phyloP scores from a whole-genome alignment of 1,140 invertebrate genomes.

The Lepidurus couesii region DNA sequence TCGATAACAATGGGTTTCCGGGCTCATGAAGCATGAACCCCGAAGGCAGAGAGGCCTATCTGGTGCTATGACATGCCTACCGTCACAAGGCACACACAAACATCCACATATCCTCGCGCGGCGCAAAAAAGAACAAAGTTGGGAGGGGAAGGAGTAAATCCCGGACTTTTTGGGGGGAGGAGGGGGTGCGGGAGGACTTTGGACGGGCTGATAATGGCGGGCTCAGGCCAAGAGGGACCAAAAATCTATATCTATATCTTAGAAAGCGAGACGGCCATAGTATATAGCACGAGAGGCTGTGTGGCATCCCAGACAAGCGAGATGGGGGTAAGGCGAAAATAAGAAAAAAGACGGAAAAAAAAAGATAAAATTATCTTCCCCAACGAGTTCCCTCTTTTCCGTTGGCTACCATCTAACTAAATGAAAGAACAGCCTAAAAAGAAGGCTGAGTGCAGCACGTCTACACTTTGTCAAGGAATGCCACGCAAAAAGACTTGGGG shows the following conservation, averaged over 20 bases:
- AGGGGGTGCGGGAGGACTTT: neutral
- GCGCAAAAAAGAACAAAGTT: neutral
- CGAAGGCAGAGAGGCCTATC: constrained; percentile 1
- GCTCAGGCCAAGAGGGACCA: neutral
- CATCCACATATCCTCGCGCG: neutral
- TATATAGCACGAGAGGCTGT: neutral
- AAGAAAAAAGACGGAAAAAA: neutral
- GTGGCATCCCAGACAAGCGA: neutral
- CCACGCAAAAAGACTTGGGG: neutral
- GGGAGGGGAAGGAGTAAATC: neutral
- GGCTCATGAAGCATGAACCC: constrained; percentile 21
- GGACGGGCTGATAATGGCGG: neutral
- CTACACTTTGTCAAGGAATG: constrained; percentile 18
- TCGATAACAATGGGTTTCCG: constrained; percentile 11
- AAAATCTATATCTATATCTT: constrained; percentile 20
- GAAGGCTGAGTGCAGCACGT: constrained; percentile 5
- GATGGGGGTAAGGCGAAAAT: neutral
- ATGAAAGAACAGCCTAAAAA: neutral
- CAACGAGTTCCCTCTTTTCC: neutral
- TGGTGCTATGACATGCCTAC: constrained; percentile 13
- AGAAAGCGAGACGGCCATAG: neutral
- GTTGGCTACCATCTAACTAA: constrained; percentile 1
- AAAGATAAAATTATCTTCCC: constrained; percentile 8
- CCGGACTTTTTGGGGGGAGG: neutral
- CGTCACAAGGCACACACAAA: neutral